Evolutionary conservation across 2,888 invertebrate species (phyloP).

Genomic region (Hybos culiciformis): DNA sequence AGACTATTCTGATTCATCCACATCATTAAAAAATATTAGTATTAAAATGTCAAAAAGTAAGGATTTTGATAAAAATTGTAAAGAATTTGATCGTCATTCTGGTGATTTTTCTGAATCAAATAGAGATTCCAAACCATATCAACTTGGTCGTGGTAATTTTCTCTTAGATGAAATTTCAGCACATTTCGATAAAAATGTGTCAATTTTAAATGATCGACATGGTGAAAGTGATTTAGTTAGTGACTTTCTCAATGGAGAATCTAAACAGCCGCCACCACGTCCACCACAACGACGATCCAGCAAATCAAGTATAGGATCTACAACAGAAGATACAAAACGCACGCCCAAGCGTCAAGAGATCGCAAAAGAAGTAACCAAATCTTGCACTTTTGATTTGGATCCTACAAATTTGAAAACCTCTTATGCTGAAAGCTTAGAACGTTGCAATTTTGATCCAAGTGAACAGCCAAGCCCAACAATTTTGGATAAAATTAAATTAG

Average conservation of each 20-base stretch:
- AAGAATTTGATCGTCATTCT: conserved; percentile 8
- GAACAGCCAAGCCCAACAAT: conserved; percentile 20
- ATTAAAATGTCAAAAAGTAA: not conserved
- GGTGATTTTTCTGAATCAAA: no score
- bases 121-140: no score
- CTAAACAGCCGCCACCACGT: conserved; percentile 10
- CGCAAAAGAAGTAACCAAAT: conserved; percentile 3
- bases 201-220: conserved; percentile 42
- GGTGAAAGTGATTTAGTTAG: conserved; percentile 24
- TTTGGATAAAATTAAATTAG: no score
- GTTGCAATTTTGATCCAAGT: conserved; percentile 28
- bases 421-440: conserved; percentile 33
- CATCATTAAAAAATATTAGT: conserved; percentile 7
- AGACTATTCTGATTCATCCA: conserved; percentile 34
- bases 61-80: not conserved
- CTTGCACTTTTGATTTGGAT: conserved; percentile 35
- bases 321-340: conserved; percentile 7
- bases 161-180: conserved; percentile 37
- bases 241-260: conserved; percentile 15
- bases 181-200: conserved; percentile 43
- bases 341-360: not conserved
- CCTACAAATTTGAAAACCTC: conserved; percentile 32
- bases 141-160: conserved; percentile 29
- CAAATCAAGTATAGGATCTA: conserved; percentile 1
- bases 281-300: conserved; percentile 14